Evolutionary conservation across 2,797 vertebrate genomes (phyloP), one percentile per base, ranked within the genome.

Genomic region (Anas bahamensis): DNA sequence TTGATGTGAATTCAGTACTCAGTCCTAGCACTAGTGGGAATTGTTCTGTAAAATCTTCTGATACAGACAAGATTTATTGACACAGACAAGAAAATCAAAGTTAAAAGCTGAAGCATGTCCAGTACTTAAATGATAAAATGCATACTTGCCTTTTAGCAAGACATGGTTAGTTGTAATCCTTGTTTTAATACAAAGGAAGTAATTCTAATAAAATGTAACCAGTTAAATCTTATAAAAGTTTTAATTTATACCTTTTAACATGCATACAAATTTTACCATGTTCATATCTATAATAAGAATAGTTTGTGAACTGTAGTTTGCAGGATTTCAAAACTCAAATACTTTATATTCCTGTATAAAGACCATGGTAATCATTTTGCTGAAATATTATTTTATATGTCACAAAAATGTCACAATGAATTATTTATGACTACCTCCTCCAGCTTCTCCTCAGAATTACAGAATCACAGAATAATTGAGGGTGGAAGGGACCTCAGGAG

Each of bases 81-180:
- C 39, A 55, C 79, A 65, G 77, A 66, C 84, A 90, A 69, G 68
- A 70, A 86, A 88, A 86, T 76, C 64, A 60, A 75, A 78, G 42
- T 93, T 90, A 90, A 88, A 90, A 94, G 74, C 77, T 90, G 83
- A 81, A 90, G 63, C 64, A n/a, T 60, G 68, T 86, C 37, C 24
- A 56, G 61, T 73, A 74, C 48, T 91, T 75, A 75, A 77, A 88
- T 91, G 68, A 80, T 91, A 83, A 94, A 88, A 82, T 37, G 48
- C 50, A 24, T 53, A 55, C 69, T 89, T 94, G 35, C 28, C 35
- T 84, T 88, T 88, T 79, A 93, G 75, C 76, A 94, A 77, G 80
- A 68, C 61, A n/a, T 71, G 41, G 57, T 87, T 89, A 71, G 90
- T 66, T 90, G 59, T 75, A 53, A 59, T 84, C 28, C 35, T 75